Evolutionary conservation across 2,888 invertebrate genomes (phyloP).

Genomic region (Ophioninae sp.): DNA sequence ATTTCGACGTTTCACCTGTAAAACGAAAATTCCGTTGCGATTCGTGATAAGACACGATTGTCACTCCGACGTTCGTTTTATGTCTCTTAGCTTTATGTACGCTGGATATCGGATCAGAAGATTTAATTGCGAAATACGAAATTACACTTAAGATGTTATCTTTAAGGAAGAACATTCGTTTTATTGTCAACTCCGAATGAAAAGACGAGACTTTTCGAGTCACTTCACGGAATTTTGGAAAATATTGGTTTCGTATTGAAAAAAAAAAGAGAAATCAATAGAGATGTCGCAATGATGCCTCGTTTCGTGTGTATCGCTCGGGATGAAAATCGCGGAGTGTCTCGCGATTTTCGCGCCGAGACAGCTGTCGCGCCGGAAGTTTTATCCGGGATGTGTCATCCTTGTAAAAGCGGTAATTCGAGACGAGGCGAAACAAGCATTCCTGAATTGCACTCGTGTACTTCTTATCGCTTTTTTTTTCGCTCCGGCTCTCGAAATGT

Average conservation of each 20-base stretch:
- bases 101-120: no score
- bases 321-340: constrained; percentile 31
- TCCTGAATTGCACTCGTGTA: constrained; percentile 27
- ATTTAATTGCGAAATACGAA: no score
- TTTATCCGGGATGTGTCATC: constrained; percentile 46
- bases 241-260: not conserved
- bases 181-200: no score
- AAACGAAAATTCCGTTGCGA: no score
- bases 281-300: not conserved
- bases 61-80: no score
- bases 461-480: not conserved
- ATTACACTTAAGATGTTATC: no score
- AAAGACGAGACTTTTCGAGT: no score
- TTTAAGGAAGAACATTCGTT: no score
- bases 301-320: not conserved
- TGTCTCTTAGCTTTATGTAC: no score
- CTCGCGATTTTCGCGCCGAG: constrained; percentile 27
- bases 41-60: no score
- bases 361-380: constrained; percentile 49
- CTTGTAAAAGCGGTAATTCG: constrained; percentile 3
- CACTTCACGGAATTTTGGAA: no score
- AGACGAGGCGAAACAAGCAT: constrained; percentile 26
- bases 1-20: no score
- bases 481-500: constrained; percentile 32
- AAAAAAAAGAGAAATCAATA: not conserved